Percentiles rank a stretch among this genome's conserved stretches.
These are phyloP conservation scores for Nanger granti DNA, from an alignment of 2,113 vertebrate species.

Conservation along the genomic window DNA sequence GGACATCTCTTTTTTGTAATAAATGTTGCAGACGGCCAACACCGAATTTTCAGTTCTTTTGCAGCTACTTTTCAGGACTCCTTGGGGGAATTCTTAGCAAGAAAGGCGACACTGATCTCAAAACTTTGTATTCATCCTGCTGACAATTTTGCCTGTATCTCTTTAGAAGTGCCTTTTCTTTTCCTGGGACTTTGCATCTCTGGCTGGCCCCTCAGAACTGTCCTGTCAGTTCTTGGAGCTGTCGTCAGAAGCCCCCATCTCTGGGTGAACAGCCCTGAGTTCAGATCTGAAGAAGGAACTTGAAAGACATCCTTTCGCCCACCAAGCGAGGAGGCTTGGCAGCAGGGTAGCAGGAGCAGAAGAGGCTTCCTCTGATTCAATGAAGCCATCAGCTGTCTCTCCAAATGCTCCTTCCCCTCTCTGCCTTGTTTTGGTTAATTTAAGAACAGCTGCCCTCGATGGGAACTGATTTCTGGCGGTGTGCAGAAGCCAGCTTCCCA, in stretches of 20 bases:
- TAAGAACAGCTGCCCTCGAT: background rate
- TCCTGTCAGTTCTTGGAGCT: background rate
- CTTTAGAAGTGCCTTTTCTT: background rate
- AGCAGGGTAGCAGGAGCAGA: background rate
- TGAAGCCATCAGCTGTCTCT: background rate
- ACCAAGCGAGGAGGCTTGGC: background rate
- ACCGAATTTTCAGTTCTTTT: background rate
- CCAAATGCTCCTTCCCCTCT: background rate
- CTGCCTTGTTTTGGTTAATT: background rate
- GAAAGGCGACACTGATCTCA: background rate
- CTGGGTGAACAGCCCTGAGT: fast-evolving
- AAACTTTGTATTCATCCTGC: background rate
- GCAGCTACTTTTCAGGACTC: conserved; percentile 1
- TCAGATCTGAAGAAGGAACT: background rate
- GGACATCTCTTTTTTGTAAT: background rate
- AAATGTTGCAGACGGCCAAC: background rate
- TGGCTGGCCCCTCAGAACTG: background rate
- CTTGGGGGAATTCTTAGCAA: conserved; percentile 44
- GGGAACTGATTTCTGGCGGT: background rate
- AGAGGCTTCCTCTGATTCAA: background rate
- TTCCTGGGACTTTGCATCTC: background rate
- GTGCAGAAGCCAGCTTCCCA: background rate
- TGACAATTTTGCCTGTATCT: background rate
- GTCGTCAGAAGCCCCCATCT: background rate
- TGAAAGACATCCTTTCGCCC: background rate